These are phyloP conservation scores for Rostratula benghalensis DNA, from an alignment of 2,113 vertebrate species.

Conservation along the genomic window DNA sequence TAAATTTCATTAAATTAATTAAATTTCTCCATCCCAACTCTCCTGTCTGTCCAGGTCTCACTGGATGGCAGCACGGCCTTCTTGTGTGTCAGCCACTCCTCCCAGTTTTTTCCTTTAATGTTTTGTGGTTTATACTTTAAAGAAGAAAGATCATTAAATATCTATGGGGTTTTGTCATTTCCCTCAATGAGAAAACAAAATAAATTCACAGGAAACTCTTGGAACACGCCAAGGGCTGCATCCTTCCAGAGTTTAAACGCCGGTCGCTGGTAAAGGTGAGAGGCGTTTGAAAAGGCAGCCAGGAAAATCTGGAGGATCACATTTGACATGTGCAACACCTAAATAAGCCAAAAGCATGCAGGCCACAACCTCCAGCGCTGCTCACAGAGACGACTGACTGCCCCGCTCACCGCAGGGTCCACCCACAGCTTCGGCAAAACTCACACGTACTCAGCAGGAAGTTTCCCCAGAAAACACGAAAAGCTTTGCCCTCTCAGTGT, in stretches of 20 bases:
- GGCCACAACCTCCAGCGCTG: neutral
- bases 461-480: neutral
- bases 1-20: no score
- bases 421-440: neutral
- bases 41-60: no score
- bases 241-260: neutral
- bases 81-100: no score
- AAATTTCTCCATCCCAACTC: no score
- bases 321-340: neutral
- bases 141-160: neutral
- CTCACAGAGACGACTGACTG: neutral
- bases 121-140: neutral
- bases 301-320: neutral
- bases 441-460: neutral
- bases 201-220: neutral
- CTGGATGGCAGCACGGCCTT: no score
- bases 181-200: neutral
- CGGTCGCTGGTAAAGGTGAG: neutral
- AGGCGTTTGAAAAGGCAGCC: neutral
- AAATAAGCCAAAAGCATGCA: neutral
- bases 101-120: neutral
- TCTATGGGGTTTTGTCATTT: neutral
- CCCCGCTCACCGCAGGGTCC: neutral
- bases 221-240: neutral
- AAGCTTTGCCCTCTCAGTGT: neutral